phyloP scores from a whole-genome alignment of 2,113 vertebrate genomes.

The Cettia cetti region DNA sequence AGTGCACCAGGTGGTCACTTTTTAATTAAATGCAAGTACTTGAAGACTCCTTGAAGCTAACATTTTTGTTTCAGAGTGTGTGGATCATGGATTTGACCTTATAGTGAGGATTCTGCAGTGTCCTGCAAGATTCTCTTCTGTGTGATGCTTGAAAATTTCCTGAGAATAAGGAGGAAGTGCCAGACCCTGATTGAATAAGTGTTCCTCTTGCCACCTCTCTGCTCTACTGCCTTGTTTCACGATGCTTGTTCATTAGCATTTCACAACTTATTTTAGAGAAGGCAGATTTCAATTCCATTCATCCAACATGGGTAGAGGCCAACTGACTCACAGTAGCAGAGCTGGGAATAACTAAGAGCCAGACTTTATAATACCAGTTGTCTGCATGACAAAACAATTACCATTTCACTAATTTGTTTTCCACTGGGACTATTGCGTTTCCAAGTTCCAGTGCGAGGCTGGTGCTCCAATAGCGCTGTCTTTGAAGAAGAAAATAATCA shows the following conservation, averaged over 20 bases:
- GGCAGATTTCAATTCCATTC: neutral
- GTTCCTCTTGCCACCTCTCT: neutral
- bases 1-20: neutral
- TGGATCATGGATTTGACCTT: neutral
- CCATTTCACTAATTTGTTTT: neutral
- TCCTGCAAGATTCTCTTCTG: neutral
- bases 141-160: neutral
- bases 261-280: neutral
- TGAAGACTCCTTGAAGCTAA: neutral
- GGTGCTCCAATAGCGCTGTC: neutral
- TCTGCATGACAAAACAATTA: neutral
- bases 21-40: neutral
- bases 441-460: neutral
- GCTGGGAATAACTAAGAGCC: neutral
- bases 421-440: neutral
- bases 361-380: neutral
- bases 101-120: neutral
- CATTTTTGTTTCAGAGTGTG: neutral
- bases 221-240: neutral
- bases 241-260: neutral
- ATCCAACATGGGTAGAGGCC: neutral
- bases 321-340: neutral
- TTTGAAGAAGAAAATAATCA: neutral
- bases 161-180: neutral
- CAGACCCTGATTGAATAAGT: neutral